These are phyloP conservation scores for Xiphydria camelus DNA, from an alignment of 2,888 invertebrate species.

Conservation along the genomic window DNA sequence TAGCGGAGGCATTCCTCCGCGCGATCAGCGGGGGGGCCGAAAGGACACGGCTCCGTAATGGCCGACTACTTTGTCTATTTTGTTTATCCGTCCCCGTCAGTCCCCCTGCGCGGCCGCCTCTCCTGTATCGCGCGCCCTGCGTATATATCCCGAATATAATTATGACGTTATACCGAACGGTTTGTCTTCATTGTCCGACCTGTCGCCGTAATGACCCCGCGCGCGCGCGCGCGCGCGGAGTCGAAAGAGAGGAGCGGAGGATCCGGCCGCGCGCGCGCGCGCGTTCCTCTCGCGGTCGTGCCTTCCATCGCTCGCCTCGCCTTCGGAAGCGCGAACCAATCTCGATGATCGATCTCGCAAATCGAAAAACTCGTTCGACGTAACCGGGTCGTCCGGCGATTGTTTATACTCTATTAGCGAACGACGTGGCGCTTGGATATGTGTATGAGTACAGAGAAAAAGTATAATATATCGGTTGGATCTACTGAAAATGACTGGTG, in stretches of 20 bases:
- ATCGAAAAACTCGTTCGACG: no score
- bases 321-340: slow-evolving; percentile 15
- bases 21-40: slow-evolving; percentile 46
- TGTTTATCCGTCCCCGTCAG: slow-evolving; percentile 23
- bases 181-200: background rate
- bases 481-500: no score
- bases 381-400: no score
- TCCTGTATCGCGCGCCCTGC: slow-evolving; percentile 24
- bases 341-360: no score
- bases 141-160: slow-evolving; percentile 20
- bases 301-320: slow-evolving; percentile 7
- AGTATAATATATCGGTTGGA: no score
- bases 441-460: no score
- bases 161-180: slow-evolving; percentile 25
- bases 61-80: slow-evolving; percentile 41
- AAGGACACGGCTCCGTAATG: slow-evolving; percentile 48
- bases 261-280: background rate
- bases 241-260: background rate
- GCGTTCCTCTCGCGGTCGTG: background rate
- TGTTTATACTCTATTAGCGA: no score
- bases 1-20: slow-evolving; percentile 44
- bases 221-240: background rate
- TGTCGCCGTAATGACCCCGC: slow-evolving; percentile 3
- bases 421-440: no score
- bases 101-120: slow-evolving; percentile 9